Evolutionary conservation across 2,888 invertebrate genomes (phyloP), one percentile per base, ranked within the genome.

Genomic region (Trichogramma evanescens): DNA sequence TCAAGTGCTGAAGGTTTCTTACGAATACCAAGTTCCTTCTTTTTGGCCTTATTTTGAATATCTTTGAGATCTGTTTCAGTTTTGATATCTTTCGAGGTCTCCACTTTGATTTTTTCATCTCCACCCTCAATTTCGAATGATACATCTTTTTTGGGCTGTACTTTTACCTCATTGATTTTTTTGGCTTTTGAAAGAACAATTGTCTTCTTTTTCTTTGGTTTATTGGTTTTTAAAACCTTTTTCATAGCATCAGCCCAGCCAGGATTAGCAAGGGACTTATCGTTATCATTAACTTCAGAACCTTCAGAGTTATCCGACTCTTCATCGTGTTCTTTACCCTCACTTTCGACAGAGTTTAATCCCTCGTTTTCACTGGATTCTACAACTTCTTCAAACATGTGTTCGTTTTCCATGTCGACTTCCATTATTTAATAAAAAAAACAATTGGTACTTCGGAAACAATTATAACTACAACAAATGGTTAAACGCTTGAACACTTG

Each of bases 191-290:
- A 89, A 45, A 94, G 76, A 0, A 92, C 89, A 57, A 89, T 78
- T 0, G 86, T 83, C 73, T 88, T 90, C 69, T 89, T 89, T 49
- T 84, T 82, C 75, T 88, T 88, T 0, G 90, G 88, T 73, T 89
- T 89, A 41, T 84, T 87, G 2, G 87, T 84, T 62, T 83, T 84
- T 39, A 93, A 80, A 66, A 93, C 89, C 78, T 91, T 91, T 6
- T 86, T 82, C 72, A 93, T 85, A 0, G 89, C 91, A 78, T 92
- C 87, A 2, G 90, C 92, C 92, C 92, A 93, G 3, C 87, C 89
- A 64, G 83, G 79, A 74, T 90, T 90, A 0, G 66, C 66, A 26
- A 59, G 67, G 9, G 66, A 52, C 53, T 65, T 64, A 4, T 63
- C 59, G 38, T 53, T 5, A 26, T 56, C 41, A 52, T 62, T 56